Conservation (phyloP, 2,113 vertebrate species). For the Agapornis roseicollis region DNA sequence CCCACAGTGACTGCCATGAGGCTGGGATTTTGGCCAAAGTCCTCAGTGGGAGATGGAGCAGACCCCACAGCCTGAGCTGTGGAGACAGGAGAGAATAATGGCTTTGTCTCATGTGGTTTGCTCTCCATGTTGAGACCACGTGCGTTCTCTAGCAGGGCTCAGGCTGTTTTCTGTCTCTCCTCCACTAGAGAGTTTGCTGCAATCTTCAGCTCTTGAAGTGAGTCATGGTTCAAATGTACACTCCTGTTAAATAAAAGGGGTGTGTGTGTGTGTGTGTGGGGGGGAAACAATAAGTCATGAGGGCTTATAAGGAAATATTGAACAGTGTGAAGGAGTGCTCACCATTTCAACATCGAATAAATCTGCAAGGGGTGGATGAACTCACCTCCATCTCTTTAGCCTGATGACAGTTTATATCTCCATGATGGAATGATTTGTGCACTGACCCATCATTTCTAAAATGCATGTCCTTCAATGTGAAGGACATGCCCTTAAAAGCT, state of each 20-base stretch:
- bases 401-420: neutral
- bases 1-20: rapidly evolving
- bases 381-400: neutral
- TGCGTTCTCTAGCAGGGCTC: neutral
- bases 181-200: neutral
- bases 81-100: neutral
- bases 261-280: too few species aligned
- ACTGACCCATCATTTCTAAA: neutral
- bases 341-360: neutral
- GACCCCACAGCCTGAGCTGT: neutral
- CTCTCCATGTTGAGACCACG: neutral
- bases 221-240: neutral
- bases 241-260: neutral
- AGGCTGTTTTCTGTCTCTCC: neutral
- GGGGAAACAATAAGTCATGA: neutral
- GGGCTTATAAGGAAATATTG: neutral
- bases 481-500: too few species aligned
- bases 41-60: neutral
- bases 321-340: neutral
- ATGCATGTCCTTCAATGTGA: neutral
- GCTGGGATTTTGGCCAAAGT: neutral
- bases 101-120: neutral
- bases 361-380: neutral
- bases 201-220: neutral
- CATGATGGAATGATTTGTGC: neutral